phyloP scores from a whole-genome alignment of 30 jellyfish, hydroid and myxozoan genomes.

The Turritopsis dohrnii region DNA sequence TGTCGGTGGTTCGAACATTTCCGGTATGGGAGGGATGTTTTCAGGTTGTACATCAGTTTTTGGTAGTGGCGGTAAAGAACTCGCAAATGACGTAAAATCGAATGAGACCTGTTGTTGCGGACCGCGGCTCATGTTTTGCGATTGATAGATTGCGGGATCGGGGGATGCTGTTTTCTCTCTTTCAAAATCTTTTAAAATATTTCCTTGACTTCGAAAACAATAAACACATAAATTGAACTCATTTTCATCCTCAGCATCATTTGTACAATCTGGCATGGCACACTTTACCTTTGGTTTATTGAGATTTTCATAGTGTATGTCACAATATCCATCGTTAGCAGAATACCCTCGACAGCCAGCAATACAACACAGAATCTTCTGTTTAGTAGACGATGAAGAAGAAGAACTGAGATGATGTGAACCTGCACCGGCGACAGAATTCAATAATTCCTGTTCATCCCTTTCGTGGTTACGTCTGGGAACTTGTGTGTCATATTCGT shows the following conservation, averaged over 20 bases:
- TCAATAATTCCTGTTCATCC: not conserved
- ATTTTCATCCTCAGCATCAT: not conserved
- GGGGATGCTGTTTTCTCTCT: not conserved
- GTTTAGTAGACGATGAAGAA: not conserved
- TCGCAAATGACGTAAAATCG: not conserved
- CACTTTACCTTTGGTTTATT: not conserved
- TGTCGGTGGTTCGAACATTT: not conserved
- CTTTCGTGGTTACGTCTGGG: not conserved
- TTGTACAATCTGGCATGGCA: not conserved
- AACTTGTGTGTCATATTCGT: not conserved
- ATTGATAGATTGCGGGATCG: not conserved
- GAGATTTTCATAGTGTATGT: not conserved
- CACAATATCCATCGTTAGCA: not conserved
- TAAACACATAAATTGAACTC: not conserved
- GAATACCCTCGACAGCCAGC: not conserved
- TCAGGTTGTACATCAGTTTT: not conserved
- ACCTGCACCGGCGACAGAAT: not conserved
- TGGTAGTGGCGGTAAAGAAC: slow-evolving; percentile 3
- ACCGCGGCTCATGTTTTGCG: not conserved
- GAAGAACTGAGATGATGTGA: not conserved
- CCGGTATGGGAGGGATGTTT: not conserved
- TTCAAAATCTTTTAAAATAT: not conserved
- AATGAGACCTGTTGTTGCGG: not conserved
- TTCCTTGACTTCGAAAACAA: not conserved
- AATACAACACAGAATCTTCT: not conserved